Base-by-base conservation (phyloP, 1,140 invertebrate species). In the Drosophila bocki region DNA sequence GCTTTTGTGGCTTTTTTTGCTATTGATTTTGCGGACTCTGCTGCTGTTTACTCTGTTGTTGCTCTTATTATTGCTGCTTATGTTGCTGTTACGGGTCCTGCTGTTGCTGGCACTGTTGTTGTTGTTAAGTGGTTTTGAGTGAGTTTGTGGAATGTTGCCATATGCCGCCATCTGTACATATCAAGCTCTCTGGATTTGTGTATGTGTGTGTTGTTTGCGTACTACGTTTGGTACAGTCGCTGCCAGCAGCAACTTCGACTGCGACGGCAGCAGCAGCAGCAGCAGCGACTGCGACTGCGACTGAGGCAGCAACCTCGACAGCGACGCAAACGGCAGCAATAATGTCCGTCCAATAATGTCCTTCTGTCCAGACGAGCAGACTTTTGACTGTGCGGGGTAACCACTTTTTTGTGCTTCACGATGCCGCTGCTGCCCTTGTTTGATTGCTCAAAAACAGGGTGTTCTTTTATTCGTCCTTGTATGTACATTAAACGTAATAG, bases 341-440 rank as follows among this genome's bases (percentile, higher is more conserved):
- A 88, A 70, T 64, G 82, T 86, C 84, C 83, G 80, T 87, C 85
- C 74, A 51, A 68, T 56, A 56, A 56, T 56, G 53, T 56, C 53
- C 53, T 39, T 75, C 80, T 71, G 84, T 61, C 80, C 84, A 88
- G 83, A 87, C 83, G 77, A 88, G 61, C 84, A 87, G 84, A 87
- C 84, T 88, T 88, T 88, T 84, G 85, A 86, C 86, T 91, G 78
- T 81, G 78, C 79, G 86, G 75, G 86, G 84, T 82, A 75, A 91
- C 82, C 86, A 90, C 82, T 81, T 88, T 88, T 88, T 88, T 76
- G 80, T 88, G 81, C 84, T 85, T 80, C 71, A 70, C 80, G 80
- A 72, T 80, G 74, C 53, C 37, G 35, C 53, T 56, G 70, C 45
- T 75, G 75, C 64, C 53, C 67, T 90, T 90, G 85, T 91, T 85